phyloP scores from a whole-genome alignment of 2,113 vertebrate species.

The Oenanthe oenanthe region DNA sequence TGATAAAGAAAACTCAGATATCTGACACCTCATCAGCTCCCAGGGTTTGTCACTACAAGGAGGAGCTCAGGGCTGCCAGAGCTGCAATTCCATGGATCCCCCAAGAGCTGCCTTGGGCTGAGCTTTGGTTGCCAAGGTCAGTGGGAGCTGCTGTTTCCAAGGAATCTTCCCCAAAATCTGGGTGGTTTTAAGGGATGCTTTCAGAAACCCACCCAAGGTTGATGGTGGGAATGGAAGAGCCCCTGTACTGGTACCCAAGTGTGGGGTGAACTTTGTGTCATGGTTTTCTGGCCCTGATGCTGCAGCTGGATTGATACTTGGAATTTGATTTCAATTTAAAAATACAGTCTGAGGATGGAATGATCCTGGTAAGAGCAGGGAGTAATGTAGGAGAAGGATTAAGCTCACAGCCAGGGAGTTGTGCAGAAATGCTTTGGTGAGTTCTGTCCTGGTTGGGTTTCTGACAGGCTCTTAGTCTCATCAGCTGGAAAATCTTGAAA shows the following conservation, averaged over 20 bases:
- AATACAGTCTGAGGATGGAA: background rate
- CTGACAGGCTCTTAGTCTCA: background rate
- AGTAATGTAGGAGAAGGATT: accelerated
- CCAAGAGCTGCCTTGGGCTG: background rate
- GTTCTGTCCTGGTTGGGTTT: background rate
- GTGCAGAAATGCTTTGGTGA: background rate
- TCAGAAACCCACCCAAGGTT: background rate
- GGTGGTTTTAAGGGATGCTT: background rate
- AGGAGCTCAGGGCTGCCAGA: slow-evolving; percentile 60
- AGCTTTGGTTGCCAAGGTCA: background rate
- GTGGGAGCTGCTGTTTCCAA: background rate
- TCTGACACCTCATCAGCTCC: slow-evolving; percentile 76
- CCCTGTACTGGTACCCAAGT: accelerated
- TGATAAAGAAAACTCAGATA: slow-evolving; percentile 80
- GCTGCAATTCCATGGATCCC: slow-evolving; percentile 32
- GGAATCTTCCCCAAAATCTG: background rate
- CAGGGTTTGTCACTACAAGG: slow-evolving; percentile 48
- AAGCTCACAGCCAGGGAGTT: background rate
- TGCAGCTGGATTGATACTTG: background rate
- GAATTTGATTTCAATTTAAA: background rate
- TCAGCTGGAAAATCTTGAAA: slow-evolving; percentile 32
- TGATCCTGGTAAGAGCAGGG: background rate
- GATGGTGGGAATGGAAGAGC: background rate
- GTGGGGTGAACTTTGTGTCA: background rate
- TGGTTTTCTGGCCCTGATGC: background rate